Conservation (phyloP, 2,113 vertebrate species). For the Speoplatyrhinus poulsoni region DNA sequence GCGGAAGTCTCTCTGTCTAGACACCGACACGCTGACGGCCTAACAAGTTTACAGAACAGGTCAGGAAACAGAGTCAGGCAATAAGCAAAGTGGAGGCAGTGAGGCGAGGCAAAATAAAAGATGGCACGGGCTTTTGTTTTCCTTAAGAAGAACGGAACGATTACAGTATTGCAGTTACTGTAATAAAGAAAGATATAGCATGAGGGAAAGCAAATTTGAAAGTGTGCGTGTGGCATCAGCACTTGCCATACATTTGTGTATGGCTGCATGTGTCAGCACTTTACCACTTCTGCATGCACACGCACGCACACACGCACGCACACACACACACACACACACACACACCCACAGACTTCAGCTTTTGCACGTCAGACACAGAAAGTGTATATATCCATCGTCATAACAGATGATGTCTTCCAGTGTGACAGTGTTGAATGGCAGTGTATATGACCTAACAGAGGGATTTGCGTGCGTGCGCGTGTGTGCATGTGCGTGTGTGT, state of each 20-base stretch:
- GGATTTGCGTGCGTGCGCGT: not conserved
- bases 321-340: not conserved
- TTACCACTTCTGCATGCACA: slow-evolving; percentile 28
- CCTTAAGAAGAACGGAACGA: not conserved
- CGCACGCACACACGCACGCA: slow-evolving; percentile 1
- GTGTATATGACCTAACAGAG: no score
- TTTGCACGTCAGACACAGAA: not conserved
- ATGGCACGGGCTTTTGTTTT: not conserved
- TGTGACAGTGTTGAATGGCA: no score
- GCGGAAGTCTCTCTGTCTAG: slow-evolving; percentile 38
- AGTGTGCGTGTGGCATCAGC: slow-evolving; percentile 11
- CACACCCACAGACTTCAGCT: slow-evolving; percentile 6
- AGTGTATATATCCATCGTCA: no score
- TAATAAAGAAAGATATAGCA: slow-evolving; percentile 21
- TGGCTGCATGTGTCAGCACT: slow-evolving; percentile 55
- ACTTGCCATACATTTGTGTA: slow-evolving; percentile 53
- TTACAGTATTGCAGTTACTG: slow-evolving; percentile 12
- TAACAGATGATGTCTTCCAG: no score
- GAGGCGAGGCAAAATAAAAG: slow-evolving; percentile 19
- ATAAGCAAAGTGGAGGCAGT: slow-evolving; percentile 22
- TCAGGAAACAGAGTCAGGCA: slow-evolving; percentile 41
- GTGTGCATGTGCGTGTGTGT: not conserved
- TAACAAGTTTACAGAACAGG: slow-evolving; percentile 59
- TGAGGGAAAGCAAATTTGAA: slow-evolving; percentile 17
- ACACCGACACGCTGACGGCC: slow-evolving; percentile 36